Base-by-base conservation (phyloP, 92 coral and sea anemone species). In the Zoanthus gigantus region DNA sequence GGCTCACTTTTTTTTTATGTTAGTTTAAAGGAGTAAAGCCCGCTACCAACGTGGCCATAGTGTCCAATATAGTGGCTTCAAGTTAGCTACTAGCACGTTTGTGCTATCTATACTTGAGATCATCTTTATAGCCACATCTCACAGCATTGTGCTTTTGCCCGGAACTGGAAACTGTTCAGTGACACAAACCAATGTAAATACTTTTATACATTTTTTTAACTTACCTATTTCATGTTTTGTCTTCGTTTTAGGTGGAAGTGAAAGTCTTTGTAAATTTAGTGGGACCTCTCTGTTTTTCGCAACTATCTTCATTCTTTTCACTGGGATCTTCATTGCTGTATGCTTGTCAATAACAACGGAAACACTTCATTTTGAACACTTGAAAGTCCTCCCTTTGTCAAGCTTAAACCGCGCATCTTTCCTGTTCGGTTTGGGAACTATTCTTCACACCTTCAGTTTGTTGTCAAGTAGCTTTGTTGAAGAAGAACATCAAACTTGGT, bases 401-500 rank as follows among this genome's bases (percentile, higher is more conserved):
- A 58, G 77, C 68, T 86, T 88, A 57, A 67, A 88, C 1, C 61
- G 69, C n/a, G 82, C 71, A 31, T 71, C 87, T 30, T 45, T 74
- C 9, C 18, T 29, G 66, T 66, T 71, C 68, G 6, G 77, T 46
- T 54, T 32, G 71, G 98, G 98, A 23, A 83, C 92, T 17, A 28
- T 91, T 16, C 76, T 93, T 0, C 99, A 95, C 63, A 87, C 87
- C 28, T 50, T 97, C 11, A 97, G 99, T 61, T 82, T 97, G 71
- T 53, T 92, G 60, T 97, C 99, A 12, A 97, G 96, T 57, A 97
- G 99, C 82, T 97, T 97, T 80, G 98, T 97, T 0, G 99, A 97
- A 69, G 99, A 97, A 75, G 99, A 97, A 34, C 99, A 97, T 72
- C 99, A 97, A 81, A 93, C 98, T 0, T 97, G 98, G 99, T 95